Evolutionary conservation across 2,113 vertebrate genomes (phyloP).

Genomic region (Todiramphus chloris): DNA sequence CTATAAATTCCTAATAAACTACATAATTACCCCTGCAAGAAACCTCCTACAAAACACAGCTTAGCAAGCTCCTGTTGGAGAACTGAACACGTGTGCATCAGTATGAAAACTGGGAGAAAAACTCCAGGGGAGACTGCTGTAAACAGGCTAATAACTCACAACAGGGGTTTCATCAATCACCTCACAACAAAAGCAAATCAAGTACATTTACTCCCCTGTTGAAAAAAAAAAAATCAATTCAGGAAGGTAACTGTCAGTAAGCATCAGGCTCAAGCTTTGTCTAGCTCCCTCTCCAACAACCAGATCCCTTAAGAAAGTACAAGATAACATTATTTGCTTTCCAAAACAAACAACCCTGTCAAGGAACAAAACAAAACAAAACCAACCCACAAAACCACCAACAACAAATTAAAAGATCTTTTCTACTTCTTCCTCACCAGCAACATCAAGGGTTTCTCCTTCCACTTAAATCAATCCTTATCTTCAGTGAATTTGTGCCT

Average conservation of each 20-base stretch:
- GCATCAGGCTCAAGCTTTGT: not conserved
- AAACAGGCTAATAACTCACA: not conserved
- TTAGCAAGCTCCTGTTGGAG: not conserved
- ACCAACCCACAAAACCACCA: not conserved
- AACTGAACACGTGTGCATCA: not conserved
- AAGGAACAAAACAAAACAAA: not conserved
- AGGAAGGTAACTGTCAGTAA: not conserved
- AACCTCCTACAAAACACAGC: not conserved
- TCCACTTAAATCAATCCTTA: not conserved
- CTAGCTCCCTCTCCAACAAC: not conserved
- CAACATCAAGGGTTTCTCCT: not conserved
- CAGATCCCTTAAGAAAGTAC: not conserved
- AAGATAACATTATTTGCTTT: not conserved
- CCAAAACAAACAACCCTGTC: not conserved
- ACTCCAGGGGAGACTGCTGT: not conserved
- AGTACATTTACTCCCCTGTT: not conserved
- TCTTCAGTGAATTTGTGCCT: not conserved
- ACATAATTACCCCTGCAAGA: not conserved
- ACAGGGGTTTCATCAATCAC: not conserved
- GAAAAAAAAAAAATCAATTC: not conserved
- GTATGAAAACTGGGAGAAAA: not conserved
- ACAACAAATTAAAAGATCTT: not conserved
- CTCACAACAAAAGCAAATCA: not conserved
- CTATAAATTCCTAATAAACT: not conserved
- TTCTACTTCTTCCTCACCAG: not conserved